phyloP scores from a whole-genome alignment of 2,888 invertebrate species.

The Caradrina clavipalpis region DNA sequence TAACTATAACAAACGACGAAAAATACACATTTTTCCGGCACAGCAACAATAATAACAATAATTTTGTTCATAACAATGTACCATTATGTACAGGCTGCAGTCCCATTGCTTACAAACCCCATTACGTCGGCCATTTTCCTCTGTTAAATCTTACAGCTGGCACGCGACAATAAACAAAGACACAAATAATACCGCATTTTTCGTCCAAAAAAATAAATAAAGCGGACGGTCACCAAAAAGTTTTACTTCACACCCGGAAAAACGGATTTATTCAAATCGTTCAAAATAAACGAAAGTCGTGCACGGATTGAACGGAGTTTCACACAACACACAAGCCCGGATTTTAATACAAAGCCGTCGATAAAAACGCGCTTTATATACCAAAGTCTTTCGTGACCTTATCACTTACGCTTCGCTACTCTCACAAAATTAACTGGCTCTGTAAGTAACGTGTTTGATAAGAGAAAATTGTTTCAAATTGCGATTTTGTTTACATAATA shows the following conservation, averaged over 20 bases:
- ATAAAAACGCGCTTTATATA: constrained; percentile 45
- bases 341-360: constrained; percentile 43
- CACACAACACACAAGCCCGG: constrained; percentile 16
- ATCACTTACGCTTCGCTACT: constrained; percentile 56
- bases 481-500: constrained; percentile 59
- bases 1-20: constrained; percentile 8
- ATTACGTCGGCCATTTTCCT: constrained; percentile 45
- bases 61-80: constrained; percentile 33
- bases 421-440: constrained; percentile 52
- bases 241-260: constrained; percentile 27
- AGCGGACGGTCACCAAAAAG: constrained; percentile 15
- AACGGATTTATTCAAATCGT: constrained; percentile 27
- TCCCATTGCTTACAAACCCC: constrained; percentile 35
- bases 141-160: constrained; percentile 38
- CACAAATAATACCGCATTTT: constrained; percentile 4
- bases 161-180: constrained; percentile 29
- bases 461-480: constrained; percentile 57
- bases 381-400: constrained; percentile 42
- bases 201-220: constrained; percentile 21
- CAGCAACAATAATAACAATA: constrained; percentile 40
- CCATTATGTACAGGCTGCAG: constrained; percentile 47
- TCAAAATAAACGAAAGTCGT: constrained; percentile 31
- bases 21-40: constrained; percentile 24
- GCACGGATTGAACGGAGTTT: constrained; percentile 23
- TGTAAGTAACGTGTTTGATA: constrained; percentile 52